Evolutionary conservation across 23 tunicate genomes (phyloP), one percentile per base, ranked within the genome.

Genomic region (Oikopleura vanhoeffeni): DNA sequence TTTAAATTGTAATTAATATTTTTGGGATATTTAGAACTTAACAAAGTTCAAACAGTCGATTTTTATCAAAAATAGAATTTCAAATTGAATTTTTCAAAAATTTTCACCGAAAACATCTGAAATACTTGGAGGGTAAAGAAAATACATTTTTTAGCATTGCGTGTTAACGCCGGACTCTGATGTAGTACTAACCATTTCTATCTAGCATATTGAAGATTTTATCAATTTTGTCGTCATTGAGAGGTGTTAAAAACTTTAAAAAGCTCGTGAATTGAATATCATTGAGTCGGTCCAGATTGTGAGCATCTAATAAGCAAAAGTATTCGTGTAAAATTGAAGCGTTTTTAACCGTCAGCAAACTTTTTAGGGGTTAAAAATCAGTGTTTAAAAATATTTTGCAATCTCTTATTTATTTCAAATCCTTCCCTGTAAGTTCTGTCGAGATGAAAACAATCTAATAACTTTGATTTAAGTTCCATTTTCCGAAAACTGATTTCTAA

Each of bases 311-410:
- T 39, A 76, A 71, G 40, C 86, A 86, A 86, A 93, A 93, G 76
- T 87, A 90, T 64, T 88, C 89, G 40, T 86, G 83, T 1, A 93
- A 49, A 40, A 93, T 40, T 18, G 85, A 1, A 0, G 94, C 85
- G 76, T 93, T 93, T 76, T 89, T 88, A 4, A 87, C 98, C 40
- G 98, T 93, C 57, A 93, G 77, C 35, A 93, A 41, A 85, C 98
- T 90, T n/a, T n/a, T n/a, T n/a, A n/a, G n/a, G n/a, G n/a, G n/a
- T n/a, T n/a, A n/a, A n/a, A n/a, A n/a, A n/a, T n/a, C n/a, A n/a
- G n/a, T n/a, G n/a, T n/a, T n/a, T n/a, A n/a, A n/a, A n/a, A n/a
- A n/a, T n/a, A n/a, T n/a, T n/a, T n/a, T n/a, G n/a, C n/a, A n/a
- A n/a, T n/a, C n/a, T n/a, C n/a, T n/a, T n/a, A n/a, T n/a, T n/a